Percentiles rank a stretch among this genome's conserved stretches.
phyloP scores from a whole-genome alignment of 2,113 vertebrate species.

The Prunella himalayana region DNA sequence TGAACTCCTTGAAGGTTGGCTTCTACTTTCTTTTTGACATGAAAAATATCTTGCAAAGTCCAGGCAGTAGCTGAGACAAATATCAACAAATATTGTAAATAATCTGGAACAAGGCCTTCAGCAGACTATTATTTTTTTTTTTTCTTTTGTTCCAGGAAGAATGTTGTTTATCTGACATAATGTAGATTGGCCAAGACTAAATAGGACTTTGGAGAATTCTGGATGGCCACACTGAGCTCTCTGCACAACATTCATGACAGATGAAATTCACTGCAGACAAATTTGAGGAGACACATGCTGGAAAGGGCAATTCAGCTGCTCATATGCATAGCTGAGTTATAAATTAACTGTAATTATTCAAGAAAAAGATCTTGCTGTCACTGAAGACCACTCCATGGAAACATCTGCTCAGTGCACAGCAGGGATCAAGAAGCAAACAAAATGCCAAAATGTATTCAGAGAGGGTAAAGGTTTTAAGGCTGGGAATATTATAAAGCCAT shows the following conservation, averaged over 20 bases:
- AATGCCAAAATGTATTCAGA: background rate
- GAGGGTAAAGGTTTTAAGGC: background rate
- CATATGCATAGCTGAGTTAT: background rate
- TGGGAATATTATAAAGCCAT: background rate
- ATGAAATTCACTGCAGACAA: background rate
- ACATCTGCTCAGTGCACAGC: background rate
- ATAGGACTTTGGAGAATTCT: slow-evolving; percentile 10
- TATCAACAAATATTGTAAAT: background rate
- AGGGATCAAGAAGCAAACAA: background rate
- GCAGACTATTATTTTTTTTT: background rate
- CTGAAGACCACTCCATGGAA: background rate
- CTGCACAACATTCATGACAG: background rate
- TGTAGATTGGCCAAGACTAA: background rate
- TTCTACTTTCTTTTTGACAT: background rate
- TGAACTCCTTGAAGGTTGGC: background rate
- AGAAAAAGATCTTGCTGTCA: slow-evolving; percentile 5
- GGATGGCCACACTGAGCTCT: background rate
- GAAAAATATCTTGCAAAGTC: background rate
- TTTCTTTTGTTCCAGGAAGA: background rate
- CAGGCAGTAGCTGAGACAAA: background rate
- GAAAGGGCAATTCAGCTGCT: slow-evolving; percentile 12
- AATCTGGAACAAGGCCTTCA: background rate
- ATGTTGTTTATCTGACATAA: background rate
- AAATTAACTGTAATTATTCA: slow-evolving; percentile 25
- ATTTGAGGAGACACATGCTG: background rate